phyloP scores from a whole-genome alignment of 1,140 invertebrate species.

The Caerostris extrusa region DNA sequence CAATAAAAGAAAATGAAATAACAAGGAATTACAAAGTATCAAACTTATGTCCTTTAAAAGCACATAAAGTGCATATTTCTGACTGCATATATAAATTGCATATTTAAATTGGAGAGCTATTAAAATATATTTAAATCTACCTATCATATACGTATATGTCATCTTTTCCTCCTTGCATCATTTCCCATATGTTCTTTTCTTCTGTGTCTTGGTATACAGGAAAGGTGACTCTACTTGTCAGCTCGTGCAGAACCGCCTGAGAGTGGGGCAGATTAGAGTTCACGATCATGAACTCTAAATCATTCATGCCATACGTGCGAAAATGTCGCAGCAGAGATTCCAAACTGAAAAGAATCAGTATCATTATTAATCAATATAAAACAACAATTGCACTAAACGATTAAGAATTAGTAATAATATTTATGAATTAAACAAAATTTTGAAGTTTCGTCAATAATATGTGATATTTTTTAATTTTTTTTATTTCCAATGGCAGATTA shows the following conservation, averaged over 20 bases:
- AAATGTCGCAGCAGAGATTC: conserved; percentile 78
- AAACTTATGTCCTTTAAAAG: too few relatives aligned
- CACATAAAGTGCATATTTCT: too few relatives aligned
- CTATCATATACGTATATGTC: conserved; percentile 81
- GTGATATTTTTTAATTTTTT: too few relatives aligned
- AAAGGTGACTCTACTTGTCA: conserved; percentile 78
- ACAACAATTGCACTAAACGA: too few relatives aligned
- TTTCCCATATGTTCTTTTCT: conserved; percentile 79
- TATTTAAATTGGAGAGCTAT: neutral
- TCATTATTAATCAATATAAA: too few relatives aligned
- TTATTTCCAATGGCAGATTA: too few relatives aligned
- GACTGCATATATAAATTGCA: too few relatives aligned
- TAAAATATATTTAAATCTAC: conserved; percentile 76
- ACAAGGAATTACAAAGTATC: too few relatives aligned
- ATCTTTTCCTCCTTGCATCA: conserved; percentile 80
- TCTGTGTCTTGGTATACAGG: conserved; percentile 80
- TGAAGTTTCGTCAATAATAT: too few relatives aligned
- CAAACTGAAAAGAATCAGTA: conserved; percentile 77
- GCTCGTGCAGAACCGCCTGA: conserved; percentile 60
- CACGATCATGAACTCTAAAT: conserved; percentile 80
- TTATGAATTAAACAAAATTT: too few relatives aligned
- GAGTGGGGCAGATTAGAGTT: conserved; percentile 79
- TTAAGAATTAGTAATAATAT: too few relatives aligned
- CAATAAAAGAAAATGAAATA: too few relatives aligned
- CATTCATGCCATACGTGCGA: conserved; percentile 71